Conservation (phyloP, 2,113 vertebrate genomes). For the Pseudois nayaur region DNA sequence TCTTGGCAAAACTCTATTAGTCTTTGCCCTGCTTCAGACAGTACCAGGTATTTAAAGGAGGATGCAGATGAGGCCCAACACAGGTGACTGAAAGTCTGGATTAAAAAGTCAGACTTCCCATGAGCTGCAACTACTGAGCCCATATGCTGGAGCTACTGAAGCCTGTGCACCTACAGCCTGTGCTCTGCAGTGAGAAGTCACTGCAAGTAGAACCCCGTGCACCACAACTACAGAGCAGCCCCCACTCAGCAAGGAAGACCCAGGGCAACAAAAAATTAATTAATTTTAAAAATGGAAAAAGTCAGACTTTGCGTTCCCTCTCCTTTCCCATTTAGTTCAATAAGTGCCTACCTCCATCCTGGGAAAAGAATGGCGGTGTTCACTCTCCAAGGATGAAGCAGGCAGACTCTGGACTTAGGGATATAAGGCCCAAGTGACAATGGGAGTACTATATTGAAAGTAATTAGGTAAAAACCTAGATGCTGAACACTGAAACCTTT, state of each 20-base stretch:
- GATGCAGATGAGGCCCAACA: neutral
- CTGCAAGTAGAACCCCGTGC: accelerated
- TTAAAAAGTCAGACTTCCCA: neutral
- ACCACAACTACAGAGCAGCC: neutral
- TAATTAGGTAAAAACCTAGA: neutral
- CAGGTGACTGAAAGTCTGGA: neutral
- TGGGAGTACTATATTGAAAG: neutral
- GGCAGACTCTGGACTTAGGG: neutral
- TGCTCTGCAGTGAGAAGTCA: neutral
- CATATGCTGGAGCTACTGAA: neutral
- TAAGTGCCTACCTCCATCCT: neutral
- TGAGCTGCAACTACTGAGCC: neutral
- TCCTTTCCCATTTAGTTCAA: neutral
- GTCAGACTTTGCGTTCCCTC: neutral
- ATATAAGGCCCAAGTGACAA: neutral
- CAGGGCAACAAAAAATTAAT: neutral
- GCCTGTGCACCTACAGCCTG: neutral
- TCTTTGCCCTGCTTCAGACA: neutral
- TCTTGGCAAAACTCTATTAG: too few species aligned
- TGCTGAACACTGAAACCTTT: neutral
- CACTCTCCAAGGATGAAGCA: neutral
- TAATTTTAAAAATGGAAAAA: neutral
- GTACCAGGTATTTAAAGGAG: neutral
- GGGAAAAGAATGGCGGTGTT: neutral
- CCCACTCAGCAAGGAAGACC: neutral